These are phyloP conservation scores for Pandemis heparana DNA, from an alignment of 2,888 invertebrate genomes.

Conservation along the genomic window DNA sequence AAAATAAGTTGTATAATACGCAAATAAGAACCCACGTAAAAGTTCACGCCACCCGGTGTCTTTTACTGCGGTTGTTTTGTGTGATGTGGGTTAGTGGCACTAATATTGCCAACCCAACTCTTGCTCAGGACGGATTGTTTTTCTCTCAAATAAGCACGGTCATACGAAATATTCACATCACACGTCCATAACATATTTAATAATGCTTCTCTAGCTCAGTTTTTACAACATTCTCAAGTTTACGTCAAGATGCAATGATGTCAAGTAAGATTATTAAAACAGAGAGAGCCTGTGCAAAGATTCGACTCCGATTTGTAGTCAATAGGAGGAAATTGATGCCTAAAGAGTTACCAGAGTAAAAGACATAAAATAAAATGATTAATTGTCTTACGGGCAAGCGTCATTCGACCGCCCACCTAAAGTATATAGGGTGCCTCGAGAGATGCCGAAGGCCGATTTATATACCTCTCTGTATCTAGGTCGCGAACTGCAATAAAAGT, in stretches of 20 bases:
- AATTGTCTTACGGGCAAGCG: slow-evolving; percentile 3
- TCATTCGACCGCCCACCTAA: slow-evolving; percentile 2
- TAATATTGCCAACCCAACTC: slow-evolving; percentile 18
- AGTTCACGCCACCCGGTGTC: background rate
- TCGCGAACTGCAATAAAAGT: slow-evolving; percentile 45
- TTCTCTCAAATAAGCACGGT: background rate
- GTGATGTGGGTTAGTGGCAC: slow-evolving; percentile 5
- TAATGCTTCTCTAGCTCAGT: background rate
- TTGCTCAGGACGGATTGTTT: background rate
- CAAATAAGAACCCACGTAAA: background rate
- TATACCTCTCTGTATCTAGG: slow-evolving; percentile 10
- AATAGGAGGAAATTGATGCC: background rate
- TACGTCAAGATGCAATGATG: no score
- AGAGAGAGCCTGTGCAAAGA: background rate
- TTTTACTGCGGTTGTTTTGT: slow-evolving; percentile 2
- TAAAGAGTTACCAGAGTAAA: background rate
- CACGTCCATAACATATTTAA: background rate
- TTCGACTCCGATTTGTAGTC: background rate
- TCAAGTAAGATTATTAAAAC: no score
- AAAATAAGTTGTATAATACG: background rate
- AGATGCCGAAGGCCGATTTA: background rate
- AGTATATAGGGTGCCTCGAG: background rate
- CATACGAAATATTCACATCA: background rate
- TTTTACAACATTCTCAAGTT: background rate
- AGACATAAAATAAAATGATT: slow-evolving; percentile 31